Conservation (phyloP, 1,140 invertebrate species). For the Callitettix versicolor region DNA sequence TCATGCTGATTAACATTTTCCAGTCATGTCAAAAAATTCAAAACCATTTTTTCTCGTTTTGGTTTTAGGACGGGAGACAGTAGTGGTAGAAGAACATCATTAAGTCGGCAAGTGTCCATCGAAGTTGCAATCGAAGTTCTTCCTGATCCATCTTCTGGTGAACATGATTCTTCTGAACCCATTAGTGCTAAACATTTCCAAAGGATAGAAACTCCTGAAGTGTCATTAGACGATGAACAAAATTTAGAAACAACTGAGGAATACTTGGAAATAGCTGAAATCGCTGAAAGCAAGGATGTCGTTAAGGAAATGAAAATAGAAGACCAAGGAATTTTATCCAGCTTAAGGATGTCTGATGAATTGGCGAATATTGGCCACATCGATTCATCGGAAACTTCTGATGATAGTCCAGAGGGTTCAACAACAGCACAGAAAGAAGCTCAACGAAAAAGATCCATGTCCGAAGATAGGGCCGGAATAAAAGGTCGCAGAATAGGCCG, state of each 20-base stretch:
- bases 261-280: neutral
- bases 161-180: constrained; percentile 2
- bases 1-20: too few relatives aligned
- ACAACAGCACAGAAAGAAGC: constrained; percentile 14
- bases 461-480: constrained; percentile 4
- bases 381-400: constrained; percentile 68
- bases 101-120: constrained; percentile 1
- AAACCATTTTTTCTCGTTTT: too few relatives aligned
- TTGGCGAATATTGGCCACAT: constrained; percentile 53
- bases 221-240: constrained; percentile 5
- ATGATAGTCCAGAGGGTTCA: constrained; percentile 32
- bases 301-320: constrained; percentile 10
- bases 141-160: neutral
- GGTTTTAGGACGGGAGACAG: constrained; percentile 1
- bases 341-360: constrained; percentile 24
- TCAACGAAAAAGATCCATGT: constrained; percentile 6
- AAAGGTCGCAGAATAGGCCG: neutral
- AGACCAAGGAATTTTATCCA: constrained; percentile 18
- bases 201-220: constrained; percentile 8
- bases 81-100: neutral
- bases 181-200: constrained; percentile 6
- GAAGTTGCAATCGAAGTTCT: constrained; percentile 23
- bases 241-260: neutral
- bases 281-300: neutral
- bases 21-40: too few relatives aligned